Evolutionary conservation across 1,140 invertebrate species (phyloP), one percentile per base, ranked within the genome.

Genomic region (Elysia chlorotica): DNA sequence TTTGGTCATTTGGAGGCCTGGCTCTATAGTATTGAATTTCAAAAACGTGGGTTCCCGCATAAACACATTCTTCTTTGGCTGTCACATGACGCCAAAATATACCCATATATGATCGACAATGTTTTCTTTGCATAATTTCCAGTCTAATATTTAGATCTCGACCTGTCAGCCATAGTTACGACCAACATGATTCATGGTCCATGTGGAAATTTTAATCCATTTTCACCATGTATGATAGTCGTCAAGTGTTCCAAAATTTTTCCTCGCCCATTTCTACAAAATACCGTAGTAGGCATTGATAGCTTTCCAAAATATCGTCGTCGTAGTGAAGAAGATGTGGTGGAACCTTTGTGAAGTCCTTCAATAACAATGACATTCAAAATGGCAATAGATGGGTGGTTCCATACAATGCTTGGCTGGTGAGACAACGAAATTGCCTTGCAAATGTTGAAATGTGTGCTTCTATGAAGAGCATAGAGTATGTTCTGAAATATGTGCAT

Each of bases 11-110:
- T 31, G 17, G 14, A 23, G 19, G 69, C 33, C 21, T 41, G 56
- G 41, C 67, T 73, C 3, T 87, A 87, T 71, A 75, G 82, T 28
- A 73, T 90, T 48, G 89, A 91, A 79, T 91, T 86, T 83, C 89
- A 90, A 79, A 90, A 69, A 33, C 41, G 88, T 73, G 88, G 89
- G 10, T 76, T 90, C 33, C 88, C 89, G 0, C 90, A 91, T 87
- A 83, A 81, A 4, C 89, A 90, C 77, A 87, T 90, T 71, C 76
- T 90, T 23, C 56, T 90, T 23, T 89, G 82, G 66, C 33, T 23
- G 90, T 78, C 79, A 31, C 17, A 63, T 83, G 81, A 86, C 25
- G 31, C 23, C n/a, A 28, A 74, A 71, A 56, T 14, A 38, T 17
- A 1, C 37, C 25, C 2, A n/a, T 67, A 56, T 3, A 37, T 17